Evolutionary conservation across 2,113 vertebrate genomes (phyloP).

Genomic region (Butorides virescens): DNA sequence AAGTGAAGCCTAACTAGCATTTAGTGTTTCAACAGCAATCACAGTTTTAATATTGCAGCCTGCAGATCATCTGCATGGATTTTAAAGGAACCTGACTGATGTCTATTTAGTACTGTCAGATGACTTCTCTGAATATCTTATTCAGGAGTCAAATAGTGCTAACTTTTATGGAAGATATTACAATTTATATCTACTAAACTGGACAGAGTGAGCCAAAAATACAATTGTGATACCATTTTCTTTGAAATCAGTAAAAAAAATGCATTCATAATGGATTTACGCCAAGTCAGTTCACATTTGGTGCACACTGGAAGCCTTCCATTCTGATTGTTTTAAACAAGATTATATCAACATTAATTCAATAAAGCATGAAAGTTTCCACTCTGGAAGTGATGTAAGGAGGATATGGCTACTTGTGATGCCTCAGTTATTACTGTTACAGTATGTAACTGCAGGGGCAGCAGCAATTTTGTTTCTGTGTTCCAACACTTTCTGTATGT

Average conservation of each 20-base stretch:
- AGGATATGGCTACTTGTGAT: neutral
- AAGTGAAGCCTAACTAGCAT: neutral
- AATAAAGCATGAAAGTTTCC: neutral
- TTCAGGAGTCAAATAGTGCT: neutral
- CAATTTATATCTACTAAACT: neutral
- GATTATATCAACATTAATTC: neutral
- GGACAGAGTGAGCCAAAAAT: neutral
- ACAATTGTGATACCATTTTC: accelerated
- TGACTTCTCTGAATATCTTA: neutral
- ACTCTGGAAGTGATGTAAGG: neutral
- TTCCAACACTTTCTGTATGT: neutral
- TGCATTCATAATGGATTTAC: neutral
- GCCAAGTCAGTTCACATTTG: neutral
- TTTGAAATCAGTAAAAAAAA: neutral
- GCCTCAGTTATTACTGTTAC: neutral
- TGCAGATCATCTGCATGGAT: neutral
- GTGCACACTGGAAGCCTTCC: neutral
- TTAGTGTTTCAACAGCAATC: neutral
- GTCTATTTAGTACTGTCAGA: neutral
- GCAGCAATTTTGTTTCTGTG: neutral
- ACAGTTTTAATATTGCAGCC: neutral
- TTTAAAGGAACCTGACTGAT: neutral
- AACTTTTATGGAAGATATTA: neutral
- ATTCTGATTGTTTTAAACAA: neutral
- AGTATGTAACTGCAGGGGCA: neutral